These are phyloP conservation scores for Eucera pruinosa DNA, from an alignment of 2,888 invertebrate genomes.

Conservation along the genomic window DNA sequence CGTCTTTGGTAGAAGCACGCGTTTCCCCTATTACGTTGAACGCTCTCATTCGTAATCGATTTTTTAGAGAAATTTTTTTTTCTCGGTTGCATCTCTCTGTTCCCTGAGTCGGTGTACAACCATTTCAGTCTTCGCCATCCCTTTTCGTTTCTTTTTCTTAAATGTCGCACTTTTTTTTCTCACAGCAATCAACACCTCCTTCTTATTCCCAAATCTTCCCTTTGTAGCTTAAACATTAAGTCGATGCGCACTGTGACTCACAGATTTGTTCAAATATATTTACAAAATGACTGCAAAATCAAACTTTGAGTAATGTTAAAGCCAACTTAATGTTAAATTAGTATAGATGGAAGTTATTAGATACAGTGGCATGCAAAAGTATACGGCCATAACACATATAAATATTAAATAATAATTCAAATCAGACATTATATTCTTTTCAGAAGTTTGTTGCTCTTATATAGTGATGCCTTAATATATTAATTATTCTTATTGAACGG, in stretches of 20 bases:
- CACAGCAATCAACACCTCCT: slow-evolving; percentile 68
- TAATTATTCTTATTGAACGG: too few relatives aligned
- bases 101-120: slow-evolving; percentile 82
- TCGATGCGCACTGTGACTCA: slow-evolving; percentile 27
- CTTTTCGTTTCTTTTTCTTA: background rate
- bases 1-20: slow-evolving; percentile 81
- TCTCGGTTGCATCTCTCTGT: slow-evolving; percentile 76
- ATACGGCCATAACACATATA: too few relatives aligned
- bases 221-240: slow-evolving; percentile 68
- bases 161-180: slow-evolving; percentile 52
- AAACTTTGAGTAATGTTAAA: background rate
- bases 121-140: slow-evolving; percentile 81
- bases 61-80: slow-evolving; percentile 68
- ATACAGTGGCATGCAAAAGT: too few relatives aligned
- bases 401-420: too few relatives aligned
- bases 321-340: background rate
- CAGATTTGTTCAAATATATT: background rate
- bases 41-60: slow-evolving; percentile 60
- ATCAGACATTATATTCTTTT: too few relatives aligned
- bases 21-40: slow-evolving; percentile 54
- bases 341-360: background rate
- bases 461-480: too few relatives aligned
- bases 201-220: slow-evolving; percentile 36
- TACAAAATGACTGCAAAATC: background rate
- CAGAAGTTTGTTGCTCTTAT: too few relatives aligned